Evolutionary conservation across 2,888 invertebrate species (phyloP).

Genomic region (Automeris io): DNA sequence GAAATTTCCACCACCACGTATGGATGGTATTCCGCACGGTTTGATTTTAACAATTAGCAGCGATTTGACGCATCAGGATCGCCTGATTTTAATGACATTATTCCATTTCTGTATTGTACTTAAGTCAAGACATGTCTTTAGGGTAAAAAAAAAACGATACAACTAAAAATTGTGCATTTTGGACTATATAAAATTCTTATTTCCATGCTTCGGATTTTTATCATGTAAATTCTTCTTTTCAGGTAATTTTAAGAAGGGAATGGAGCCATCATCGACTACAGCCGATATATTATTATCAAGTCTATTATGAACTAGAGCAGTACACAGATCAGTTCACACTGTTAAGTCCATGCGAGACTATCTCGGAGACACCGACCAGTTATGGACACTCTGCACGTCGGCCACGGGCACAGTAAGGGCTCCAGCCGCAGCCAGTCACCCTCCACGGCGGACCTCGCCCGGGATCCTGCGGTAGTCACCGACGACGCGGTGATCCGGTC

Average conservation of each 20-base stretch:
- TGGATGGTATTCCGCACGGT: too few species aligned
- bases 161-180: too few species aligned
- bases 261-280: conserved; percentile 25
- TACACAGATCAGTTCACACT: not conserved
- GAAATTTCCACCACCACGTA: too few species aligned
- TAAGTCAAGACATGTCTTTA: too few species aligned
- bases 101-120: too few species aligned
- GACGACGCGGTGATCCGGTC: conserved; percentile 65
- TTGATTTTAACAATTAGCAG: too few species aligned
- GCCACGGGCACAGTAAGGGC: conserved; percentile 74
- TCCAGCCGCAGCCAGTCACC: conserved; percentile 81
- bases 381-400: conserved; percentile 66
- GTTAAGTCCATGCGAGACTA: not conserved
- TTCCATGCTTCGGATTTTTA: not conserved
- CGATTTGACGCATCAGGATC: too few species aligned
- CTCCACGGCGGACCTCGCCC: conserved; percentile 61
- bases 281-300: conserved; percentile 10
- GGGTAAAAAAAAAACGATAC: too few species aligned
- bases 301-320: conserved; percentile 16
- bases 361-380: not conserved
- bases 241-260: conserved; percentile 29
- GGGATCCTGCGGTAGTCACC: conserved; percentile 57
- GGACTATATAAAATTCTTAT: too few species aligned
- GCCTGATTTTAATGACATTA: too few species aligned
- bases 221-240: conserved; percentile 18